A percentile compares a stretch with the other conserved stretches of the same genome.
phyloP scores from a whole-genome alignment of 1,140 invertebrate genomes.

The Melanaphis sacchari region DNA sequence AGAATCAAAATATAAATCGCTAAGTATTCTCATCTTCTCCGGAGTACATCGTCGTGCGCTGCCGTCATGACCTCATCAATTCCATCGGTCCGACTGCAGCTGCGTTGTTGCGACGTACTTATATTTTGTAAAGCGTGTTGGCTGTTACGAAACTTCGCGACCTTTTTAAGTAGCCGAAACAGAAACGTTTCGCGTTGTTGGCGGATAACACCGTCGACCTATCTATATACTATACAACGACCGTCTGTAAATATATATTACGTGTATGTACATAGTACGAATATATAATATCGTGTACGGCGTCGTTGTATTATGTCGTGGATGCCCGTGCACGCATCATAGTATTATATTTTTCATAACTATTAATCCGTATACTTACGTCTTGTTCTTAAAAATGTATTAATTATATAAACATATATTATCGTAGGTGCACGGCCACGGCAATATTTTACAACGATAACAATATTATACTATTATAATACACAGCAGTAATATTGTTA shows the following conservation, averaged over 20 bases:
- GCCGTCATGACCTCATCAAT: too few relatives aligned
- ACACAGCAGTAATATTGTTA: constrained; percentile 34
- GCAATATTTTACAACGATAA: not conserved
- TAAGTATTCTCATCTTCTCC: too few relatives aligned
- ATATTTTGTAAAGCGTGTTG: not conserved
- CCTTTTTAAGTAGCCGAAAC: not conserved
- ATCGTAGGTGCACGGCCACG: not conserved
- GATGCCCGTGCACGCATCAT: not conserved
- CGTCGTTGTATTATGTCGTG: not conserved
- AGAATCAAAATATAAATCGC: too few relatives aligned
- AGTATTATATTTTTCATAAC: not conserved
- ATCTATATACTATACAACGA: not conserved
- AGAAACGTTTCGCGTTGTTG: not conserved
- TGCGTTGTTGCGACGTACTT: too few relatives aligned
- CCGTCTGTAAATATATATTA: not conserved
- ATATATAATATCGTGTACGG: too few relatives aligned
- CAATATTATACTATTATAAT: not conserved
- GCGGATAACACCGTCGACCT: not conserved
- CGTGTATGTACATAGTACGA: too few relatives aligned
- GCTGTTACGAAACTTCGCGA: not conserved
- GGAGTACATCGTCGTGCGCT: too few relatives aligned
- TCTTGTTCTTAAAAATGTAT: not conserved
- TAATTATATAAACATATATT: too few relatives aligned
- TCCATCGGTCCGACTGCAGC: too few relatives aligned
- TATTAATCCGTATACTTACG: not conserved